These are phyloP conservation scores for Cosmia trapezina DNA, from an alignment of 2,888 invertebrate genomes.

Conservation along the genomic window DNA sequence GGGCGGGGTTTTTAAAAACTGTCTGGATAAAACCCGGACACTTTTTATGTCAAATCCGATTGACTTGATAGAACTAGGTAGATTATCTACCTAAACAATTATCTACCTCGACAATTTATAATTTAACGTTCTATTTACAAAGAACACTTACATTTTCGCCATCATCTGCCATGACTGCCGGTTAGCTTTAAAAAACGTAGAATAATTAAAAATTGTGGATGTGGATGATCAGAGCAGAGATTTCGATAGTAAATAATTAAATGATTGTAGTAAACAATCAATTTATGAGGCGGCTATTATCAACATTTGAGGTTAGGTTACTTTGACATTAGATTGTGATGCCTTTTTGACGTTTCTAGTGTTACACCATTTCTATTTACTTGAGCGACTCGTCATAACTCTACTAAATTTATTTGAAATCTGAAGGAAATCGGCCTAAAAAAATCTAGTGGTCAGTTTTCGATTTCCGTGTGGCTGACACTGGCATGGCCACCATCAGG, in stretches of 20 bases:
- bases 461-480: too few species aligned
- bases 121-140: too few species aligned
- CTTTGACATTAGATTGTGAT: constrained; percentile 24
- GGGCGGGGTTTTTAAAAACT: too few species aligned
- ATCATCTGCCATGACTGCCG: constrained; percentile 80
- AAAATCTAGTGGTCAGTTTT: too few species aligned
- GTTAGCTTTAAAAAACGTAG: background rate
- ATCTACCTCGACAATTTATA: too few species aligned
- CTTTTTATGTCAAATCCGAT: too few species aligned
- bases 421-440: too few species aligned
- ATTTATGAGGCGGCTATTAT: constrained; percentile 29
- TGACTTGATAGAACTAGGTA: too few species aligned
- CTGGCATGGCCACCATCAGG: too few species aligned
- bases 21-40: too few species aligned
- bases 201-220: background rate
- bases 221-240: background rate
- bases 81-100: too few species aligned
- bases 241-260: background rate
- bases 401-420: background rate
- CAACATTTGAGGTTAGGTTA: constrained; percentile 39
- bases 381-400: background rate
- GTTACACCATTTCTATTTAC: background rate
- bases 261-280: constrained; percentile 36
- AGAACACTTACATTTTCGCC: constrained; percentile 84
- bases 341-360: background rate